phyloP scores from a whole-genome alignment of 23 tunicate genomes.

The Halocynthia roretzi region DNA sequence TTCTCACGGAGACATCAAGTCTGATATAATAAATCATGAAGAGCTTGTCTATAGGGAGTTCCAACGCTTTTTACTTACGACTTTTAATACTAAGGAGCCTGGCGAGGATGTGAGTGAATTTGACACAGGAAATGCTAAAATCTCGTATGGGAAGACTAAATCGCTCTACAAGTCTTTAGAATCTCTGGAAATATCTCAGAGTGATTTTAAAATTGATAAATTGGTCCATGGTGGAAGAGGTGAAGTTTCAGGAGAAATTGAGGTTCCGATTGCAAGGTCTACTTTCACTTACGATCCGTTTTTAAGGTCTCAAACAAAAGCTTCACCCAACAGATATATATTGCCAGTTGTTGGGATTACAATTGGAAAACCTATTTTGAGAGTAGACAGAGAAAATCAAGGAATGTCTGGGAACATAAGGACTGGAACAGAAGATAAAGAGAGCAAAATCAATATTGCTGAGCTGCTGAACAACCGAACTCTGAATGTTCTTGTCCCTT shows the following conservation, averaged over 20 bases:
- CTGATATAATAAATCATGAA: no score
- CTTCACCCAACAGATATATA: not conserved
- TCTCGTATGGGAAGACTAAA: not conserved
- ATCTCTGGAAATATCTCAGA: not conserved
- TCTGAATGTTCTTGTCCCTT: not conserved
- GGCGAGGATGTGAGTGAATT: not conserved
- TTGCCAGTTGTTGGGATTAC: not conserved
- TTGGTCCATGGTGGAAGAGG: not conserved
- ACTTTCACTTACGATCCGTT: not conserved
- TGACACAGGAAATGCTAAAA: not conserved
- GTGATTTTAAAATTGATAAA: not conserved
- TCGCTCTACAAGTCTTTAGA: not conserved
- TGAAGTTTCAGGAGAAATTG: not conserved
- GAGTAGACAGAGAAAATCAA: no score
- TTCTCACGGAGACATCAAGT: no score
- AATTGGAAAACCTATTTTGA: not conserved
- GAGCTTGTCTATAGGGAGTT: no score
- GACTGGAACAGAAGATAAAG: not conserved
- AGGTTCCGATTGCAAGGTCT: not conserved
- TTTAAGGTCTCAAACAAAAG: not conserved
- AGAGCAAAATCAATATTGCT: not conserved
- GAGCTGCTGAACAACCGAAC: not conserved
- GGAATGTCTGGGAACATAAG: not conserved
- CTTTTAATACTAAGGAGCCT: not conserved
- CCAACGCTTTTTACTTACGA: not conserved